phyloP scores from a whole-genome alignment of 1,140 invertebrate genomes.

The Plodia interpunctella region DNA sequence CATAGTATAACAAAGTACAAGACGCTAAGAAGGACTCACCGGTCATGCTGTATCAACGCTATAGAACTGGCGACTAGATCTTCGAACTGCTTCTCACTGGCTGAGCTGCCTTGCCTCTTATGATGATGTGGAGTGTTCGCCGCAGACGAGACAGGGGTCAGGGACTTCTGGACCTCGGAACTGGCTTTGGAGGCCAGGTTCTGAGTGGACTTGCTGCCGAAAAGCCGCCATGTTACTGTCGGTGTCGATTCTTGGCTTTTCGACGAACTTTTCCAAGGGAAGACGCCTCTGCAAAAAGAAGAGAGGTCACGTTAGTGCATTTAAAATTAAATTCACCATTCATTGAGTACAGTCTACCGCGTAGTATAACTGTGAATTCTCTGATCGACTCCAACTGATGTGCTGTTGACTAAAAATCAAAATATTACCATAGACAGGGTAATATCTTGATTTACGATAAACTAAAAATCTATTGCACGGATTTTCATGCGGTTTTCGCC shows the following conservation, averaged over 20 bases:
- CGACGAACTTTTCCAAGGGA: constrained; percentile 79
- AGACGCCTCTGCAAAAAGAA: constrained; percentile 79
- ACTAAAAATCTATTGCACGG: no score
- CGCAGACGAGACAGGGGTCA: constrained; percentile 61
- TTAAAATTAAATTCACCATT: no score
- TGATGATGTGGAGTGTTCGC: constrained; percentile 68
- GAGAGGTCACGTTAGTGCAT: constrained; percentile 22
- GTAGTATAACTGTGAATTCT: no score
- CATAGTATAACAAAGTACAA: no score
- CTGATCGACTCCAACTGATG: no score
- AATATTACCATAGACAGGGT: no score
- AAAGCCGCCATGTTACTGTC: constrained; percentile 49
- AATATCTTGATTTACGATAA: no score
- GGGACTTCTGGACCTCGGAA: constrained; percentile 43
- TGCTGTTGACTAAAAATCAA: no score
- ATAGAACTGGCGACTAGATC: constrained; percentile 80
- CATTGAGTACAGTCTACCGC: no score
- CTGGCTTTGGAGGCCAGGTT: constrained; percentile 45
- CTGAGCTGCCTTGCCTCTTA: constrained; percentile 66
- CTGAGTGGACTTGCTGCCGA: constrained; percentile 59
- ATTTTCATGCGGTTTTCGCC: no score
- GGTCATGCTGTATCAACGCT: constrained; percentile 79
- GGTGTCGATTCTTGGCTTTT: constrained; percentile 34
- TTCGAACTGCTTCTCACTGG: constrained; percentile 76
- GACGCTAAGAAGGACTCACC: constrained; percentile 61